Percentiles rank a stretch among this genome's conserved stretches.
Conservation (phyloP, 2,113 vertebrate genomes). For the Coturnix japonica region DNA sequence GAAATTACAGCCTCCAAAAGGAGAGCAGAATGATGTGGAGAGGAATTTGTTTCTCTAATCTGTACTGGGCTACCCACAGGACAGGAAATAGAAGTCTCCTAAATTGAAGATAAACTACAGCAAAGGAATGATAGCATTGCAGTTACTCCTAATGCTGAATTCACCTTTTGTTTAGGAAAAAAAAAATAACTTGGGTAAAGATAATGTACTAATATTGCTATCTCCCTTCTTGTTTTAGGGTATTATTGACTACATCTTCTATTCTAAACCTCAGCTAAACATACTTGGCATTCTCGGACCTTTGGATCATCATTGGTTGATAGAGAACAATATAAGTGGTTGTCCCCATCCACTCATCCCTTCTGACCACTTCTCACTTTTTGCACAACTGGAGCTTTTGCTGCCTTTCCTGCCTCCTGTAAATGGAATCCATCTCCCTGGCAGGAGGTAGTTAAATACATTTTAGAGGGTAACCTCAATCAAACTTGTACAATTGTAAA, state of each 20-base stretch:
- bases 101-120: background rate
- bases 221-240: slow-evolving; percentile 80
- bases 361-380: slow-evolving; percentile 99
- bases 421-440: slow-evolving; percentile 94
- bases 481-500: slow-evolving; percentile 83
- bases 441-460: slow-evolving; percentile 95
- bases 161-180: background rate
- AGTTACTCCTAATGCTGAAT: background rate
- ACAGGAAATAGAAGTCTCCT: background rate
- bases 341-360: slow-evolving; percentile 97
- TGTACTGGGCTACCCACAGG: background rate
- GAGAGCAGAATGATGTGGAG: background rate
- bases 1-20: background rate
- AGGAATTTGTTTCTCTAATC: background rate
- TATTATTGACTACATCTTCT: slow-evolving; percentile 99
- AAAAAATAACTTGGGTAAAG: background rate
- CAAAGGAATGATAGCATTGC: background rate
- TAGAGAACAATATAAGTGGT: slow-evolving; percentile 96
- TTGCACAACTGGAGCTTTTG: slow-evolving; percentile 97
- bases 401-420: slow-evolving; percentile 91
- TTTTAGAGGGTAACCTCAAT: slow-evolving; percentile 80
- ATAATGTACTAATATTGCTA: background rate
- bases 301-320: slow-evolving; percentile 95
- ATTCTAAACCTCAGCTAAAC: slow-evolving; percentile 96
- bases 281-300: slow-evolving; percentile 95